Evolutionary conservation across 1,140 invertebrate genomes (phyloP).

Genomic region (Drosophila novamexicana): DNA sequence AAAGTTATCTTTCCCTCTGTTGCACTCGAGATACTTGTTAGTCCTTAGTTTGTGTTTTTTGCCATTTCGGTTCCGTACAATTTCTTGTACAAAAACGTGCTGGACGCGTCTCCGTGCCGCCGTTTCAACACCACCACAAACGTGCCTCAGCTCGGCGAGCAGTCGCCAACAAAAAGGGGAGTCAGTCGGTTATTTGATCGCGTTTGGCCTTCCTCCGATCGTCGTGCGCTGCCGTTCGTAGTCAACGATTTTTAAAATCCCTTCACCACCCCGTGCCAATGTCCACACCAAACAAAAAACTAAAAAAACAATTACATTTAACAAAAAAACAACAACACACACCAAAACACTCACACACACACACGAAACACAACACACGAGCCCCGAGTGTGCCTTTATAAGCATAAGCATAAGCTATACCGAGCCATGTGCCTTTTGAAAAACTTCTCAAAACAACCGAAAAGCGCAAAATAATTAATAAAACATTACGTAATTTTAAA

Average conservation of each 20-base stretch:
- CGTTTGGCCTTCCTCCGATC: conserved; percentile 25
- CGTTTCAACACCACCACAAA: conserved; percentile 79
- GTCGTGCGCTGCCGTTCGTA: conserved; percentile 67
- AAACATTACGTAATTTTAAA: conserved; percentile 39
- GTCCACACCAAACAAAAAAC: conserved; percentile 20
- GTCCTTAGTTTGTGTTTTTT: conserved; percentile 55
- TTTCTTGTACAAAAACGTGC: conserved; percentile 76
- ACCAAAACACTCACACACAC: conserved; percentile 23
- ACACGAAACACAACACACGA: conserved; percentile 37
- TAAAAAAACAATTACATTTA: conserved; percentile 21
- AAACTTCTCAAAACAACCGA: conserved; percentile 20
- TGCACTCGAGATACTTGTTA: conserved; percentile 42
- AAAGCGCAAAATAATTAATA: conserved; percentile 18
- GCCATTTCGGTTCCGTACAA: conserved; percentile 75
- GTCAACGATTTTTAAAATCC: conserved; percentile 82
- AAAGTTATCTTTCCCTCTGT: neutral
- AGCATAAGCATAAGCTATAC: conserved; percentile 54
- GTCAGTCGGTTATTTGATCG: conserved; percentile 5
- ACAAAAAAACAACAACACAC: conserved; percentile 25
- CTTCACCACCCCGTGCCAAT: conserved; percentile 55
- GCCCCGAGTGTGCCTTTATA: conserved; percentile 71
- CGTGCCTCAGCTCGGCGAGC: conserved; percentile 79
- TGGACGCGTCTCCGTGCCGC: conserved; percentile 50
- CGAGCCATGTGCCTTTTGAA: conserved; percentile 59
- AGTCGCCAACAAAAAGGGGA: conserved; percentile 40